These are phyloP conservation scores for Meriones psammophilus DNA, from an alignment of 2,797 vertebrate species.

Conservation along the genomic window DNA sequence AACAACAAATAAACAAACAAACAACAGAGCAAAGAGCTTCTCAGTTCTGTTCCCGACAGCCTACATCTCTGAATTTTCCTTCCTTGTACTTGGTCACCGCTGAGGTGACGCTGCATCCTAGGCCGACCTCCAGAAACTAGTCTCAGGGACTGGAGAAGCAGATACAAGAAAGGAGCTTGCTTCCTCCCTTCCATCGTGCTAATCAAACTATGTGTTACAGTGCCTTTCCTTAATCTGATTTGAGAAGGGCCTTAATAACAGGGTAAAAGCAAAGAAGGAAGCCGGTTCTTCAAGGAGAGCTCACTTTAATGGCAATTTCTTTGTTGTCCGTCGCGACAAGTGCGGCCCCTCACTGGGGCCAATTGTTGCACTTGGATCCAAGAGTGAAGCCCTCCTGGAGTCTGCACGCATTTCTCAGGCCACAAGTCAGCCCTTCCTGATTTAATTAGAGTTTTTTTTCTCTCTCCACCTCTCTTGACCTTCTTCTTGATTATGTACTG, in stretches of 20 bases:
- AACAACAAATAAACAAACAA: background rate
- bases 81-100: background rate
- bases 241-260: conserved; percentile 72
- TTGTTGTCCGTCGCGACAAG: conserved; percentile 56
- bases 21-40: background rate
- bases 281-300: conserved; percentile 63
- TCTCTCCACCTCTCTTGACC: conserved; percentile 78
- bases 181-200: conserved; percentile 24
- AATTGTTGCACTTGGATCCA: conserved; percentile 59
- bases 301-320: conserved; percentile 72
- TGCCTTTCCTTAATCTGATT: conserved; percentile 68
- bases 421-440: conserved; percentile 70
- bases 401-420: background rate
- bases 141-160: background rate
- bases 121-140: background rate
- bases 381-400: conserved; percentile 38
- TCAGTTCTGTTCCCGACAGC: background rate
- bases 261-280: conserved; percentile 55
- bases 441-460: conserved; percentile 76
- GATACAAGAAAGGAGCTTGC: background rate
- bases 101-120: background rate
- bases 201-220: conserved; percentile 67
- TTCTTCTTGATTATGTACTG: conserved; percentile 79
- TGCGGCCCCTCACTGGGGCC: conserved; percentile 51
- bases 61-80: background rate